Evolutionary conservation across 2,113 vertebrate species (phyloP).

Genomic region (Orthonyx spaldingii): DNA sequence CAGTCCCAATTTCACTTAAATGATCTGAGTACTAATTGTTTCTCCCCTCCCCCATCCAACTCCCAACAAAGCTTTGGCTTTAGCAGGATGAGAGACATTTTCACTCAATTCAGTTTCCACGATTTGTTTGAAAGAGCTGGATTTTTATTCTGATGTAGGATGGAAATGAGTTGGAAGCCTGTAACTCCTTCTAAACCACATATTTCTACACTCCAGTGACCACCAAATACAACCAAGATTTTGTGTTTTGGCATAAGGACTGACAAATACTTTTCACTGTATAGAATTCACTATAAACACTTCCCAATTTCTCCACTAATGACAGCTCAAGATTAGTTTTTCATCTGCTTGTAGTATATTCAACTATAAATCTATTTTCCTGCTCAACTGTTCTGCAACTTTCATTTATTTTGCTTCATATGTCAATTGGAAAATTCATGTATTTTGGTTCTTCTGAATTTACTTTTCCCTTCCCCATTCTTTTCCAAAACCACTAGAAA

Average conservation of each 20-base stretch:
- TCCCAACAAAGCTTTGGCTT: neutral
- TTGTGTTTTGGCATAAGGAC: neutral
- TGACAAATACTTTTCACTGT: neutral
- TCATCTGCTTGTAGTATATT: neutral
- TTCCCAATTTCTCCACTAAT: neutral
- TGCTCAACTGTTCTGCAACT: neutral
- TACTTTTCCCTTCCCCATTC: neutral
- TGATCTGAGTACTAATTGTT: neutral
- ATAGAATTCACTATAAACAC: neutral
- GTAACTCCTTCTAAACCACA: neutral
- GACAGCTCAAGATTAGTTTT: neutral
- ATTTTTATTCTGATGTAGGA: neutral
- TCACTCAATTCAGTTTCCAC: neutral
- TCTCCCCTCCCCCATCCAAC: neutral
- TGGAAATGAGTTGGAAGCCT: neutral
- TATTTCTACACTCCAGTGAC: neutral
- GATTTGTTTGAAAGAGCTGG: neutral
- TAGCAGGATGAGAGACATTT: neutral
- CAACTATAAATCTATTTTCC: neutral
- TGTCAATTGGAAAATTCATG: neutral
- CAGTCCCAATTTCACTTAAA: neutral
- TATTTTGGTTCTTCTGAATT: neutral
- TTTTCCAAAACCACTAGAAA: neutral
- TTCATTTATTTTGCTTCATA: neutral
- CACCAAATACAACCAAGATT: neutral